Conservation (phyloP, 2,797 vertebrate species). For the Heterohyrax brucei region DNA sequence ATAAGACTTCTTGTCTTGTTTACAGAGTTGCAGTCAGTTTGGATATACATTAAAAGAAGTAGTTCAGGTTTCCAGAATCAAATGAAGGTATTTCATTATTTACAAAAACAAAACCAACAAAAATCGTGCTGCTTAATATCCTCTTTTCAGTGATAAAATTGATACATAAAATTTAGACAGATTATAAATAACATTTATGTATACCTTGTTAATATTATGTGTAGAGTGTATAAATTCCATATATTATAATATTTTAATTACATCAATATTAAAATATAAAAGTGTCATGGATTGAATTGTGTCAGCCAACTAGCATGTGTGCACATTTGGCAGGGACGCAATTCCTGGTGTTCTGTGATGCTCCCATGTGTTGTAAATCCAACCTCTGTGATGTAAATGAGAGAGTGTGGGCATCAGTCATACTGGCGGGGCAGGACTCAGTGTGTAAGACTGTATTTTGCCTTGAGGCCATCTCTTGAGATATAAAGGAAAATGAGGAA, state of each 20-base stretch:
- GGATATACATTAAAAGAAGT: not conserved
- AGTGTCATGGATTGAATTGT: too few species aligned
- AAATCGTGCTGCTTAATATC: not conserved
- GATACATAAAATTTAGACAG: not conserved
- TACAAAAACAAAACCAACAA: not conserved
- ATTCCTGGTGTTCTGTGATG: too few species aligned
- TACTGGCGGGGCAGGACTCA: too few species aligned
- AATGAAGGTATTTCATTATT: not conserved
- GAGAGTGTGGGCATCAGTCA: too few species aligned
- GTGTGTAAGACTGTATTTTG: too few species aligned
- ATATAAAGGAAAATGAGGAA: too few species aligned
- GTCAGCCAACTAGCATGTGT: too few species aligned
- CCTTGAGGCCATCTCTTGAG: too few species aligned
- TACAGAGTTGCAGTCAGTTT: not conserved
- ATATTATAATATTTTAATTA: not conserved
- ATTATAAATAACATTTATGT: not conserved
- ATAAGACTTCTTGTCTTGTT: not conserved
- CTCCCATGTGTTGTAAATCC: too few species aligned
- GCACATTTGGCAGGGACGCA: too few species aligned
- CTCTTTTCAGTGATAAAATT: not conserved
- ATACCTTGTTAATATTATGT: not conserved
- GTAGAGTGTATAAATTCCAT: not conserved
- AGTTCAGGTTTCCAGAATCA: not conserved
- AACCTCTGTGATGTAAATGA: too few species aligned
- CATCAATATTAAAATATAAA: slow-evolving; percentile 11